Evolutionary conservation across 1,140 invertebrate genomes (phyloP).

Genomic region (Philopotamus ludificatus): DNA sequence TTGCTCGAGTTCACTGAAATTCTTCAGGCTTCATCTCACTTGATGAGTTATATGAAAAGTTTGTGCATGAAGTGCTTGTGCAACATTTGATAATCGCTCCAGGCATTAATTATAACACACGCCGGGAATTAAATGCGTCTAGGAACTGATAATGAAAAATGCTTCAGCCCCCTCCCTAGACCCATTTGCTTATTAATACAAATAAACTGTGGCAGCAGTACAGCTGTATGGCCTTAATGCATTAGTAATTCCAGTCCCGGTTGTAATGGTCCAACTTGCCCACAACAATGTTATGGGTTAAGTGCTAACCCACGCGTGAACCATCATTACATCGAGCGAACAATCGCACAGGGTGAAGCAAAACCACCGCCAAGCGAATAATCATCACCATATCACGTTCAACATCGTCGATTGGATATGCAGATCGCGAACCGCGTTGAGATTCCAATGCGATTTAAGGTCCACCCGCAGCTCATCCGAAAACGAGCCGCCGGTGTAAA

Average conservation of each 20-base stretch:
- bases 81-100: no score
- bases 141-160: no score
- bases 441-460: no score
- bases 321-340: constrained; percentile 13
- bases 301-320: constrained; percentile 15
- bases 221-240: constrained; percentile 8
- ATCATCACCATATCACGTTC: no score
- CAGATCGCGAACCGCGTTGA: no score
- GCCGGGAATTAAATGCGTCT: no score
- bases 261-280: constrained; percentile 22
- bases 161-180: no score
- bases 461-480: no score
- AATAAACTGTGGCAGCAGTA: neutral
- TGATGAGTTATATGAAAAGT: neutral
- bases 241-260: neutral
- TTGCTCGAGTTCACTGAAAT: neutral
- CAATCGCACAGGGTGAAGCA: constrained; percentile 2
- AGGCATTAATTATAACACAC: no score
- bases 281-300: constrained; percentile 24
- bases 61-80: no score
- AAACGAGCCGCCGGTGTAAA: no score
- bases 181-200: neutral
- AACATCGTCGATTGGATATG: no score
- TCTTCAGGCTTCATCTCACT: neutral
- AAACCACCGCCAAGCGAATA: neutral